Base-by-base conservation (phyloP, 2,797 vertebrate genomes). In the Remorina albescens region DNA sequence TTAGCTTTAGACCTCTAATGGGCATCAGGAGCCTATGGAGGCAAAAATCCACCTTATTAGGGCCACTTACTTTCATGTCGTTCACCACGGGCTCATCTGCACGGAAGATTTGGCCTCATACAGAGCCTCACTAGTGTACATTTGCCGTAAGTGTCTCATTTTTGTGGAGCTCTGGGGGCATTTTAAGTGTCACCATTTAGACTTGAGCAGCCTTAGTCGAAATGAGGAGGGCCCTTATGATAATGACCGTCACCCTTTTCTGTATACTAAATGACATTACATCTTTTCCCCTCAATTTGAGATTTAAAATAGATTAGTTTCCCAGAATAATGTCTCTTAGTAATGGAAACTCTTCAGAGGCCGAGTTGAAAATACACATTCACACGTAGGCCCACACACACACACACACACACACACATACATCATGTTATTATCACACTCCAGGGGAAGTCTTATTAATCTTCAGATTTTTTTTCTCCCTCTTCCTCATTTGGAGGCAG, bases 371-470 rank as follows among this genome's bases (percentile, higher is more conserved):
- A 96, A 94, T 94, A 86, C 79, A 89, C 80, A 78, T 80, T 80
- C 86, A 77, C 78, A 80, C 80, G 85, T 37, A 63, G 46, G 60
- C 78, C 53, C 79, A 86, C 84, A 86, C 85, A 88, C 74, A 75
- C 82, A 36, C 85, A 88, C 74, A 75, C 82, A 36, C 79, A 86
- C 84, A 86, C 85, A 88, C 74, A 75, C 82, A 36, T 53, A 81
- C 78, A 86, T 82, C 76, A 84, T 81, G 81, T 86, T 95, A 95
- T 95, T 95, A 96, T 95, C 93, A 95, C 95, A 95, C 95, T 94
- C 94, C 93, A 93, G 96, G 96, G 94, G 94, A 96, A 93, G 93
- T 95, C 94, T 96, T 97, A 96, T 97, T 97, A 97, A 97, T 97
- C 96, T 96, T 96, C 68, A 69, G 60, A 63, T 50, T 72, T 70